Percentiles rank a stretch among this genome's conserved stretches.
phyloP scores from a whole-genome alignment of 2,797 vertebrate genomes.

The Myioborus melanocephalus region DNA sequence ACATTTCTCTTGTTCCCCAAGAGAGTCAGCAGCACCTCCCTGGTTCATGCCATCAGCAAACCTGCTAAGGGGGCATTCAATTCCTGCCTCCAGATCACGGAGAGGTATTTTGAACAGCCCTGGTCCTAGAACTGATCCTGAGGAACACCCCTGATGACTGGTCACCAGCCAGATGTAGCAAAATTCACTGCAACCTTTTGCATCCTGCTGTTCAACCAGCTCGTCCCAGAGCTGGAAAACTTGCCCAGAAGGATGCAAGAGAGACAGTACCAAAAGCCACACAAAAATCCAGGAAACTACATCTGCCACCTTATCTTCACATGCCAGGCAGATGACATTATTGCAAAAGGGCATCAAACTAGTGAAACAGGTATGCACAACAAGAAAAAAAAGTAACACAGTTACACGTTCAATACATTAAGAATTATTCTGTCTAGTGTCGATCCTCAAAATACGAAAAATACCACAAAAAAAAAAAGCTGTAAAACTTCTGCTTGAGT shows the following conservation, averaged over 20 bases:
- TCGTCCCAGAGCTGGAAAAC: not conserved
- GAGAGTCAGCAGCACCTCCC: not conserved
- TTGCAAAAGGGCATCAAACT: not conserved
- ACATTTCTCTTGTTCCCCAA: not conserved
- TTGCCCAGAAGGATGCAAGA: not conserved
- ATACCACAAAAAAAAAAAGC: not conserved
- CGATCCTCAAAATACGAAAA: not conserved
- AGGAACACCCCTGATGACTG: rapidly evolving
- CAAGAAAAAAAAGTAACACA: not conserved
- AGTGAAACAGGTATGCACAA: not conserved
- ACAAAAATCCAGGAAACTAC: not conserved
- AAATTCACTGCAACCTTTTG: not conserved
- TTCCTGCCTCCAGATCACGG: not conserved
- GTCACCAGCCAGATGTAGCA: not conserved
- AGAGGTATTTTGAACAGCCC: not conserved
- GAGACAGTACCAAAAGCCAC: not conserved
- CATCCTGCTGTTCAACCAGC: not conserved
- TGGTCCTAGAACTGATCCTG: not conserved
- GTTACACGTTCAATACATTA: not conserved
- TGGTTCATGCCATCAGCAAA: not conserved
- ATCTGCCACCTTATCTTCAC: not conserved
- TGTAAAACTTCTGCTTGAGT: not conserved
- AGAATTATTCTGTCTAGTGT: not conserved
- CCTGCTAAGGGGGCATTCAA: not conserved
- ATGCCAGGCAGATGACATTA: not conserved